These are phyloP conservation scores for Melozone crissalis DNA, from an alignment of 2,113 vertebrate species.

Conservation along the genomic window DNA sequence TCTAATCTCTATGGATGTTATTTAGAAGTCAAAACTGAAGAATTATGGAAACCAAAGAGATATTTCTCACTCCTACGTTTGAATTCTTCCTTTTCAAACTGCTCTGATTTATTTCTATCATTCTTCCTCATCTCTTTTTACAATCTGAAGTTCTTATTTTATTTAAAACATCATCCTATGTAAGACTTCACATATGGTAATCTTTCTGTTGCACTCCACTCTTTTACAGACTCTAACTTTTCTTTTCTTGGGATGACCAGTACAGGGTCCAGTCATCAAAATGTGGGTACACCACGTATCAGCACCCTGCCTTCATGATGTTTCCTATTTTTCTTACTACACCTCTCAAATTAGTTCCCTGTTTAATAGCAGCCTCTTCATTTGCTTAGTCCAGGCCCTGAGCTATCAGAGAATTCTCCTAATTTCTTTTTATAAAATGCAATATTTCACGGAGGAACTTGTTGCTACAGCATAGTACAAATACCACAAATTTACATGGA, in stretches of 20 bases:
- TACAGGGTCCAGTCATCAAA: not conserved
- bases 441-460: not conserved
- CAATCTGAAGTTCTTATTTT: not conserved
- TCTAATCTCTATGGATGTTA: not conserved
- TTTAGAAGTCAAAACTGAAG: not conserved
- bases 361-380: not conserved
- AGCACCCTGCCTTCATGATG: not conserved
- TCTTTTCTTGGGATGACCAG: not conserved
- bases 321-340: not conserved
- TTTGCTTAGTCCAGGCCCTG: not conserved
- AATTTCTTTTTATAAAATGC: not conserved
- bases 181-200: not conserved
- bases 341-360: not conserved
- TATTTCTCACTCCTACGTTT: not conserved
- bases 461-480: not conserved
- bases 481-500: not conserved
- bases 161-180: not conserved
- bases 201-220: not conserved
- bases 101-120: not conserved
- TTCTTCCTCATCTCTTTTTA: not conserved
- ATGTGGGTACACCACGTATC: accelerated
- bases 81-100: not conserved
- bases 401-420: not conserved
- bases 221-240: not conserved
- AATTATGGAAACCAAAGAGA: not conserved